A percentile compares a stretch with the other conserved stretches of the same genome.
Conservation (phyloP, 2,113 vertebrate genomes). For the Puntigrus tetrazona region DNA sequence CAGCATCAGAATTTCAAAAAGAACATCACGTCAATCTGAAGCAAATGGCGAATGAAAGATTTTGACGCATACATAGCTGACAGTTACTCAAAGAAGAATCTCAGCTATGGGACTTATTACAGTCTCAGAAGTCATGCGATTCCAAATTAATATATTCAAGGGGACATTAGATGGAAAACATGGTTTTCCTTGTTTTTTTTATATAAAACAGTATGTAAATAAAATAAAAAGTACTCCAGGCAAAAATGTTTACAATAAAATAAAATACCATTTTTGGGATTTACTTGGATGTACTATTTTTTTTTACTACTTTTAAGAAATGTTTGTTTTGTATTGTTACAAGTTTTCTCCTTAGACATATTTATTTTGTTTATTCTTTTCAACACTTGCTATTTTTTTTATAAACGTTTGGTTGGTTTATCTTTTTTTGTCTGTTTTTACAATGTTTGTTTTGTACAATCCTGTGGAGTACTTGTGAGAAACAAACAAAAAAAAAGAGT, state of each 20-base stretch:
- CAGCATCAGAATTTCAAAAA: constrained; percentile 18
- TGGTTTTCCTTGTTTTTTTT: background rate
- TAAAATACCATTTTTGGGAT: too few species aligned
- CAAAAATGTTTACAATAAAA: too few species aligned
- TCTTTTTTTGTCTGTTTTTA: too few species aligned
- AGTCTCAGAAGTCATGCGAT: background rate
- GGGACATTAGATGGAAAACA: constrained; percentile 1
- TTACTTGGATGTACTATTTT: too few species aligned
- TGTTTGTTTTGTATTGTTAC: background rate
- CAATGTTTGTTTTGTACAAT: too few species aligned
- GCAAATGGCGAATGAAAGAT: constrained; percentile 8
- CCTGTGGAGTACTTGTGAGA: too few species aligned
- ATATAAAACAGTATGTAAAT: background rate
- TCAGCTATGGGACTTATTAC: background rate
- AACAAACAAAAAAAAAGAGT: too few species aligned
- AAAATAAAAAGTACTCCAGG: background rate
- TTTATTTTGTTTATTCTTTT: background rate
- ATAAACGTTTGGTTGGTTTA: too few species aligned
- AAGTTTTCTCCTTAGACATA: background rate
- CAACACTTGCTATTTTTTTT: too few species aligned
- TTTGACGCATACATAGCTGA: background rate
- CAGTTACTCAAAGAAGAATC: background rate
- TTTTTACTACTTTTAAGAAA: background rate
- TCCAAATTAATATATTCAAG: background rate
- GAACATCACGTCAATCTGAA: constrained; percentile 37